Percentiles rank a stretch among this genome's conserved stretches.
These are phyloP conservation scores for Pomacea canaliculata DNA, from an alignment of 2,888 invertebrate genomes.

Conservation along the genomic window DNA sequence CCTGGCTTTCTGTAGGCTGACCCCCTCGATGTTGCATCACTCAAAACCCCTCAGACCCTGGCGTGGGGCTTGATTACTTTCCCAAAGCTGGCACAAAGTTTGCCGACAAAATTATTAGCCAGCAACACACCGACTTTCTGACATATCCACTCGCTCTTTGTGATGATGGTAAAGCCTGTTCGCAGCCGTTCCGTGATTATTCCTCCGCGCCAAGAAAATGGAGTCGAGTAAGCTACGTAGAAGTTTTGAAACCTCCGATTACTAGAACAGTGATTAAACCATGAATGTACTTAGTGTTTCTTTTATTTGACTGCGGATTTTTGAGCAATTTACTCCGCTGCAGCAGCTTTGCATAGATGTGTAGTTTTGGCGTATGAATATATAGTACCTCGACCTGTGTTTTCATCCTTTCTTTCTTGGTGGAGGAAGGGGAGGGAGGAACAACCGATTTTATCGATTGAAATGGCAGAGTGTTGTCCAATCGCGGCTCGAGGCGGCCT, in stretches of 20 bases:
- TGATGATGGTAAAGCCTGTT: slow-evolving; percentile 21
- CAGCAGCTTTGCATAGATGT: not conserved
- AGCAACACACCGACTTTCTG: slow-evolving; percentile 19
- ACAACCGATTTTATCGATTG: slow-evolving; percentile 35
- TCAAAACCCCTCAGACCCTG: slow-evolving; percentile 21
- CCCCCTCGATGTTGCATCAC: slow-evolving; percentile 34
- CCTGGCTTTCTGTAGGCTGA: slow-evolving; percentile 29
- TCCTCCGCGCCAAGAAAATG: slow-evolving; percentile 19
- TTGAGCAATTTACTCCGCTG: no score
- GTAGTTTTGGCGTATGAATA: slow-evolving; percentile 21
- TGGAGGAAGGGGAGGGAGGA: not conserved
- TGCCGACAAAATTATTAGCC: slow-evolving; percentile 20
- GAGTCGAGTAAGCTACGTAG: no score
- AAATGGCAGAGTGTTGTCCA: slow-evolving; percentile 28
- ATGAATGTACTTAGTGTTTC: no score
- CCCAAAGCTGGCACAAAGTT: slow-evolving; percentile 20
- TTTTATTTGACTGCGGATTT: no score
- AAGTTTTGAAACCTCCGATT: no score
- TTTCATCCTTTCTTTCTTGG: slow-evolving; percentile 28
- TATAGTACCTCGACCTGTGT: slow-evolving; percentile 27
- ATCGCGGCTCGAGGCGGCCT: slow-evolving; percentile 21
- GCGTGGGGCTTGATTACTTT: slow-evolving; percentile 12
- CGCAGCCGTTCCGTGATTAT: slow-evolving; percentile 6
- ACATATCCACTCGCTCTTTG: slow-evolving; percentile 24
- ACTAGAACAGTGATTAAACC: no score